Conservation (phyloP, 2,888 invertebrate species). For the Caenorhabditis virilis region DNA sequence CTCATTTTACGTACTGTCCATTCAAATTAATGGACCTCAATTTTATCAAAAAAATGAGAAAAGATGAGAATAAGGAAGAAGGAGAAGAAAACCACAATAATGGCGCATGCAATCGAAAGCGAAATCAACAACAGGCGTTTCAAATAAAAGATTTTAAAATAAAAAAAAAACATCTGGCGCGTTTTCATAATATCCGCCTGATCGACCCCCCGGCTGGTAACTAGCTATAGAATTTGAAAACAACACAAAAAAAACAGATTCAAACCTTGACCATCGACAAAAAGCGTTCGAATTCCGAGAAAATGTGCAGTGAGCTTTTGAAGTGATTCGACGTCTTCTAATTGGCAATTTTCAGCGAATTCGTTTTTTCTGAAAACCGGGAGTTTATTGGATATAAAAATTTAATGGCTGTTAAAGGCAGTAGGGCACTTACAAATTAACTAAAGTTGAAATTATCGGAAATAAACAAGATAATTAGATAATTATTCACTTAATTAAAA, state of each 20-base stretch:
- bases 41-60: too few relatives aligned
- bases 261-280: conserved; percentile 45
- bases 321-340: conserved; percentile 28
- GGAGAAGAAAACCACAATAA: too few relatives aligned
- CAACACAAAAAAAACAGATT: background rate
- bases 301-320: conserved; percentile 30
- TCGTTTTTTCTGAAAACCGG: conserved; percentile 5
- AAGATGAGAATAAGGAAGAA: too few relatives aligned
- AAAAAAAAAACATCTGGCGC: background rate
- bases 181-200: too few relatives aligned
- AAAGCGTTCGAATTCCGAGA: conserved; percentile 32
- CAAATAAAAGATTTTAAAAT: background rate
- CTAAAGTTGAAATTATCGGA: too few relatives aligned
- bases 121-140: background rate
- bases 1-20: too few relatives aligned
- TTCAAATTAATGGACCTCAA: too few relatives aligned
- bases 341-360: background rate
- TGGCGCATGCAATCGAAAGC: too few relatives aligned
- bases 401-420: conserved; percentile 3
- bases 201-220: too few relatives aligned
- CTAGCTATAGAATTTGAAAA: background rate
- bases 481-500: too few relatives aligned
- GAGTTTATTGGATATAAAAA: background rate
- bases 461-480: too few relatives aligned
- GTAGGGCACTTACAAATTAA: too few relatives aligned